These are phyloP conservation scores for Vulpes ferrilata DNA, from an alignment of 2,113 vertebrate genomes.

Conservation along the genomic window DNA sequence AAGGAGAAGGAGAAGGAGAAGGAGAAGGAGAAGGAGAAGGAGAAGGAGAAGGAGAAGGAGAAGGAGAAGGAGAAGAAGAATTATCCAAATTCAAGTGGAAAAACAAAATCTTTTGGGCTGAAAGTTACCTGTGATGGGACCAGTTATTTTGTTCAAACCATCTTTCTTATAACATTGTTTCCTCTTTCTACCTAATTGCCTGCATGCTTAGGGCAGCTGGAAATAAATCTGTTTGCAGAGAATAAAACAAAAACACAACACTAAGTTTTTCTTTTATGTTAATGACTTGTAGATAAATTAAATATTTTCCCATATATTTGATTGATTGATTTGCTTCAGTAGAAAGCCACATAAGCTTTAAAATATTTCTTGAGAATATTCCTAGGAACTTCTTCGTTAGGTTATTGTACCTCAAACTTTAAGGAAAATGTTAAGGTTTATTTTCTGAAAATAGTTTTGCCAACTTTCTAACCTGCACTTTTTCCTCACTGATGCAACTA, in stretches of 20 bases:
- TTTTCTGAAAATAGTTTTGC: background rate
- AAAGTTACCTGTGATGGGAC: background rate
- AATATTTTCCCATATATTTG: background rate
- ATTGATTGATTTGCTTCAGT: background rate
- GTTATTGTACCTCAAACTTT: background rate
- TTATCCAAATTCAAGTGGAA: background rate
- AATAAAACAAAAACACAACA: background rate
- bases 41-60: background rate
- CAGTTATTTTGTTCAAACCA: background rate
- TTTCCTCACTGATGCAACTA: background rate
- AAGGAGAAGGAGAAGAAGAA: background rate
- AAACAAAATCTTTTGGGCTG: background rate
- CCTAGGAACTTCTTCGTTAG: background rate
- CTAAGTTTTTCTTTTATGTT: background rate
- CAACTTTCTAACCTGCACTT: background rate
- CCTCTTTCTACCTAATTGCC: background rate
- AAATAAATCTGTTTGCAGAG: background rate
- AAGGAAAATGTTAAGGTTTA: background rate
- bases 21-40: background rate
- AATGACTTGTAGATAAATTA: background rate
- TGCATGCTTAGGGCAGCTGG: background rate
- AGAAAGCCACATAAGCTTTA: background rate
- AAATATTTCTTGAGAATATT: constrained; percentile 19
- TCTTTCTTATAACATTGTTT: background rate
- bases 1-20: background rate